Evolutionary conservation across 2,113 vertebrate species (phyloP), one percentile per base, ranked within the genome.

Genomic region (Phycodurus eques): DNA sequence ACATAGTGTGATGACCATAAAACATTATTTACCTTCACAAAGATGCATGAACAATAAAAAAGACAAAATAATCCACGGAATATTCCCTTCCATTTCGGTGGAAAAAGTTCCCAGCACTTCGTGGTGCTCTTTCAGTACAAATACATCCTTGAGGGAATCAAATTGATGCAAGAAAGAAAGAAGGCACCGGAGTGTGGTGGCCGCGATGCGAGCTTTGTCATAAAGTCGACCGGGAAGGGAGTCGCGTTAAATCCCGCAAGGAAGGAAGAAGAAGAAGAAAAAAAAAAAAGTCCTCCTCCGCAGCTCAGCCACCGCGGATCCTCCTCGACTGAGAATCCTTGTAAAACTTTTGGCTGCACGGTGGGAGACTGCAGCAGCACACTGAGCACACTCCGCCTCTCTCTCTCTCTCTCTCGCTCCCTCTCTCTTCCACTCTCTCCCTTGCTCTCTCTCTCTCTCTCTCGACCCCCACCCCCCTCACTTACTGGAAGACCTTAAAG

Each of bases 71-170:
- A 93, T 92, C 92, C 93, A 93, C 88, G 83, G 86, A 84, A 86
- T 92, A 92, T 92, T 91, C 87, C 91, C 90, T 90, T 92, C 91
- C 93, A 94, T 94, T 88, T 91, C 83, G 82, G 81, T 91, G 91
- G 27, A 61, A 90, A 89, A 88, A 71, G 49, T 88, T 91, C 89
- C 91, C 90, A 91, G 83, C 79, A 87, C 89, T 87, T 91, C 54
- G 80, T 84, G 78, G 81, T 53, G 76, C 60, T n/a, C 67, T 85
- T 82, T 92, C 80, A 92, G 80, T 83, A 88, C 86, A 89, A 89
- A 93, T 94, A 92, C 93, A 93, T 94, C 93, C 93, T 93, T 92
- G 35, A 75, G 9, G n/a, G 43, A 47, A 47, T 46, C 79, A 84
- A 85, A 85, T 80, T 84, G 78, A 86, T 75, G 56, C 68, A 72